Evolutionary conservation across 2,797 vertebrate genomes (phyloP).

Genomic region (Neomorphus geoffroyi): DNA sequence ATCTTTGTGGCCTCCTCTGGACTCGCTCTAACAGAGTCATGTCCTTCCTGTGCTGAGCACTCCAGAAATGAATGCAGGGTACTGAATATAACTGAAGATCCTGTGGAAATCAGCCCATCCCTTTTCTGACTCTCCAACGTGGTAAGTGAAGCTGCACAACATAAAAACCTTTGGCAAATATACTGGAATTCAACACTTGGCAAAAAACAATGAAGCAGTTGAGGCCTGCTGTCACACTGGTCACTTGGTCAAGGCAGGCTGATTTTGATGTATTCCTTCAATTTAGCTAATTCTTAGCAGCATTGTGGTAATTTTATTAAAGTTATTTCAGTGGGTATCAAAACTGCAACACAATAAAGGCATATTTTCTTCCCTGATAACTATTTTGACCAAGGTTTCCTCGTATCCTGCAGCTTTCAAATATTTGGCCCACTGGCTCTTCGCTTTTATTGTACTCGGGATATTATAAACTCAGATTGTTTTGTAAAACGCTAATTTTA

Average conservation of each 20-base stretch:
- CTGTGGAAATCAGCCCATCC: neutral
- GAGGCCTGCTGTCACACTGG: neutral
- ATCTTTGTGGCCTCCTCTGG: too few relatives aligned
- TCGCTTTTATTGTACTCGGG: slow-evolving; percentile 17
- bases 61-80: too few relatives aligned
- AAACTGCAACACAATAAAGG: neutral
- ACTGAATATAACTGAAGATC: neutral
- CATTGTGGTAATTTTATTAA: neutral
- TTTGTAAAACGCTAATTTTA: slow-evolving; percentile 54
- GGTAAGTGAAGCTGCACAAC: neutral
- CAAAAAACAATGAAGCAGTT: neutral
- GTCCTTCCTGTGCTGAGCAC: too few relatives aligned
- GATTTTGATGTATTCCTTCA: neutral
- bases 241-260: neutral
- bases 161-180: neutral
- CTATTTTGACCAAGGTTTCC: slow-evolving; percentile 34
- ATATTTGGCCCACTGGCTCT: neutral
- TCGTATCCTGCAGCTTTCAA: slow-evolving; percentile 13
- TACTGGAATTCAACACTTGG: neutral
- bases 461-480: slow-evolving; percentile 18
- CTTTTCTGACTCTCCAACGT: neutral
- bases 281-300: neutral
- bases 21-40: too few relatives aligned
- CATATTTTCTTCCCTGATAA: neutral
- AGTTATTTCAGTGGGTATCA: neutral